These are phyloP conservation scores for Puffinus mauretanicus DNA, from an alignment of 2,113 vertebrate species.

Conservation along the genomic window DNA sequence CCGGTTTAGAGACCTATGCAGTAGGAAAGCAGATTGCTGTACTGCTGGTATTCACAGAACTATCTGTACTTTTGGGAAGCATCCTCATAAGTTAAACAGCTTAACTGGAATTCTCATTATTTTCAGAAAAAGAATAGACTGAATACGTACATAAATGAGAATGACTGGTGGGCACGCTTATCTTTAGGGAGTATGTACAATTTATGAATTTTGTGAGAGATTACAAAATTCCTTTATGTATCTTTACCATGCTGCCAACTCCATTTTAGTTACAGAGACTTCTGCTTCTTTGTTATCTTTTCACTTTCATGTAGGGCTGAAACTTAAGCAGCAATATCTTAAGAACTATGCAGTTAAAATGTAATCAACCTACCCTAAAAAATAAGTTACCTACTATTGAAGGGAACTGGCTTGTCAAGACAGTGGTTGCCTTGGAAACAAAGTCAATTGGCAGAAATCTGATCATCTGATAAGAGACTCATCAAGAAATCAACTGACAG, in stretches of 20 bases:
- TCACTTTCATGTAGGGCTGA: not conserved
- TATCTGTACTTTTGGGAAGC: not conserved
- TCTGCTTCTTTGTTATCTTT: not conserved
- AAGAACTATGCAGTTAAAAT: constrained; percentile 39
- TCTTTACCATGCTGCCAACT: not conserved
- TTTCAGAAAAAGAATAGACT: not conserved
- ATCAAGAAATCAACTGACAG: constrained; percentile 51
- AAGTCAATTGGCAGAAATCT: constrained; percentile 54
- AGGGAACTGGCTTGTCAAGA: constrained; percentile 48
- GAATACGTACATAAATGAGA: not conserved
- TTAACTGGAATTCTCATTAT: not conserved
- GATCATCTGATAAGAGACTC: constrained; percentile 36
- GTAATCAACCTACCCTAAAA: constrained; percentile 44
- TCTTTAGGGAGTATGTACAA: not conserved
- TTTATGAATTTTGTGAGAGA: not conserved
- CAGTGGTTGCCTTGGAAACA: constrained; percentile 57
- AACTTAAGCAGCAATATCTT: not conserved
- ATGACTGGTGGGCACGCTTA: not conserved
- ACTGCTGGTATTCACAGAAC: not conserved
- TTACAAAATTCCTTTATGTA: not conserved
- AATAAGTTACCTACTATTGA: constrained; percentile 46
- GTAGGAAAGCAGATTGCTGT: not conserved
- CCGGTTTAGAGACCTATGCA: not conserved
- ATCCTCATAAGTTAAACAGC: not conserved
- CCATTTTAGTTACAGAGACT: not conserved